These are phyloP conservation scores for Dermolepida albohirtum DNA, from an alignment of 2,888 invertebrate genomes.

Conservation along the genomic window DNA sequence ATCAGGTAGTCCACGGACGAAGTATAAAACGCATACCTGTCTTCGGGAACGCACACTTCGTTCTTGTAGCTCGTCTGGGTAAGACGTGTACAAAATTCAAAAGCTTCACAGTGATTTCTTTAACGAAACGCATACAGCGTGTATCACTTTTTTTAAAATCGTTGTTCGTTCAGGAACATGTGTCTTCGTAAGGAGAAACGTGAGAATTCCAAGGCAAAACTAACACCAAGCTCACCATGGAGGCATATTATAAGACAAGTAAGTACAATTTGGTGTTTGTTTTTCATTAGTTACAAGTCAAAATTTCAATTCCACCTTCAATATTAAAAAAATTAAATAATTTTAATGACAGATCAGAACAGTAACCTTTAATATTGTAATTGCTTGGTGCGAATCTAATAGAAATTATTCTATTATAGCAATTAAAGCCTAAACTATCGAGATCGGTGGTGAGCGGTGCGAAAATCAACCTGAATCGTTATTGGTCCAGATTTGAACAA, in stretches of 20 bases:
- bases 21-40: conserved; percentile 59
- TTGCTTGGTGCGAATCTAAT: conserved; percentile 8
- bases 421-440: conserved; percentile 70
- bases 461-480: conserved; percentile 74
- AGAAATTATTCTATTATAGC: conserved; percentile 64
- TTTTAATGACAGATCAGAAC: conserved; percentile 41
- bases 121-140: not conserved
- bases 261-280: conserved; percentile 52
- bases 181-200: conserved; percentile 40
- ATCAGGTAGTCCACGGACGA: conserved; percentile 47
- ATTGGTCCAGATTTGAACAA: conserved; percentile 74
- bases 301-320: no score
- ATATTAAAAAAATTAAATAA: conserved; percentile 2
- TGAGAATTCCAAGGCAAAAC: conserved; percentile 59
- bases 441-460: conserved; percentile 70
- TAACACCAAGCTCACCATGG: conserved; percentile 69
- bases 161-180: conserved; percentile 8
- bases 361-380: conserved; percentile 37
- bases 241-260: conserved; percentile 71
- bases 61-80: conserved; percentile 42
- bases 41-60: conserved; percentile 57
- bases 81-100: conserved; percentile 18
- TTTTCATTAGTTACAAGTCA: not conserved
- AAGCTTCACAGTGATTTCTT: not conserved
- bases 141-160: not conserved